A percentile compares a stretch with the other conserved stretches of the same genome.
These are phyloP conservation scores for Trichoplusia ni DNA, from an alignment of 1,140 invertebrate genomes.

Conservation along the genomic window DNA sequence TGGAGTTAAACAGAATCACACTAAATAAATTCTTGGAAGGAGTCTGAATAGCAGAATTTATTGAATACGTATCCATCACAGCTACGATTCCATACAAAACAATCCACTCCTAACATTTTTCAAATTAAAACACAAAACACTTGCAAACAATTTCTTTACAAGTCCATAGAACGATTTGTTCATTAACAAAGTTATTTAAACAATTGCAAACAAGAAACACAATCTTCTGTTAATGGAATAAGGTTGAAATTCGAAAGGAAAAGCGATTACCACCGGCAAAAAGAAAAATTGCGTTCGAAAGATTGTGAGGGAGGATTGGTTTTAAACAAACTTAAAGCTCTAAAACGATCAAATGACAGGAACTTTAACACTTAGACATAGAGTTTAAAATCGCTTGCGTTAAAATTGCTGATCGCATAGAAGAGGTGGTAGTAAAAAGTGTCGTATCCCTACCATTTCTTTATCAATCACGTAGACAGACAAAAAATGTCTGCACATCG, in stretches of 20 bases:
- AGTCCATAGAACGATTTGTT: constrained; percentile 35
- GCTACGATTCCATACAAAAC: neutral
- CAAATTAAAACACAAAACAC: constrained; percentile 30
- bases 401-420: constrained; percentile 14
- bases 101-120: constrained; percentile 30
- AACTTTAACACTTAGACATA: constrained; percentile 6
- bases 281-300: constrained; percentile 26
- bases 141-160: constrained; percentile 38
- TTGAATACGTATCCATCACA: too few relatives aligned
- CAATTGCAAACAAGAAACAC: neutral
- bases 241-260: neutral
- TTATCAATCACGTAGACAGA: constrained; percentile 74
- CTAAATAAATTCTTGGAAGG: too few relatives aligned
- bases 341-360: neutral
- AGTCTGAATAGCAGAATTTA: too few relatives aligned
- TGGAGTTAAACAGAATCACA: too few relatives aligned
- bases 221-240: neutral
- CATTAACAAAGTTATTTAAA: constrained; percentile 19
- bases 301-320: constrained; percentile 35
- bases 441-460: constrained; percentile 69
- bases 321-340: constrained; percentile 14
- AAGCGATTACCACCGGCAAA: neutral
- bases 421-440: constrained; percentile 39
- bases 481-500: constrained; percentile 67
- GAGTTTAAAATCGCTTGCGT: constrained; percentile 20